Evolutionary conservation across 2,888 invertebrate species (phyloP), one percentile per base, ranked within the genome.

Genomic region (Scrobipalpa costella): DNA sequence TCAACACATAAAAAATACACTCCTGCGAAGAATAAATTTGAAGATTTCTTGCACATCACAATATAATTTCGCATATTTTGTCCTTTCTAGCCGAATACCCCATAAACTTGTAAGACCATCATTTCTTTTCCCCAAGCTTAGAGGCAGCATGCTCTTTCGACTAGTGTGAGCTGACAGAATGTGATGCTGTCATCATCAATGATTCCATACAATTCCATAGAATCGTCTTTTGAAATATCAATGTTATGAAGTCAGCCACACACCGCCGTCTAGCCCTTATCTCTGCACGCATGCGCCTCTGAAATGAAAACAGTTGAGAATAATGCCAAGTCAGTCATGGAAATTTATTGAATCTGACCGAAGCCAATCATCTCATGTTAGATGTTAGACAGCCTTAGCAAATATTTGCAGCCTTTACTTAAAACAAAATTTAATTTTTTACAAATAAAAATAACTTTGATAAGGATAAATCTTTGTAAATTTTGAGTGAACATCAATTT

Each of bases 281-380:
- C 85, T 86, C 90, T 85, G 88, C 86, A 84, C 85, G 90, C 92
- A 92, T 92, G 92, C 88, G 92, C 92, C 92, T 92, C 92, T 92
- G 92, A 89, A 92, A 92, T 84, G 79, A 88, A 89, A 88, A 89
- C 84, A 86, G 80, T 83, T 80, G 86, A 88, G 84, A 90, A 89
- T 90, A 88, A 88, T 90, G 92, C 92, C 82, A 76, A 89, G 90
- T 87, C 86, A 86, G 92, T 91, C 90, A 90, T 90, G 90, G 91
- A 90, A 88, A 89, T 90, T 90, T 88, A 79, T 78, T 73, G 71
- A 66, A 72, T 80, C 21, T 78, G 80, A 77, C 78, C 79, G 74
- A 38, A 44, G 27, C 33, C 52, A 33, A 59, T 49, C 59, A 57
- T 59, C 11, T 49, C 19, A 33, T 61, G 49, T 57, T 47, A 34